phyloP scores from a whole-genome alignment of 2,888 invertebrate species.

The Tetanocera ferruginea region DNA sequence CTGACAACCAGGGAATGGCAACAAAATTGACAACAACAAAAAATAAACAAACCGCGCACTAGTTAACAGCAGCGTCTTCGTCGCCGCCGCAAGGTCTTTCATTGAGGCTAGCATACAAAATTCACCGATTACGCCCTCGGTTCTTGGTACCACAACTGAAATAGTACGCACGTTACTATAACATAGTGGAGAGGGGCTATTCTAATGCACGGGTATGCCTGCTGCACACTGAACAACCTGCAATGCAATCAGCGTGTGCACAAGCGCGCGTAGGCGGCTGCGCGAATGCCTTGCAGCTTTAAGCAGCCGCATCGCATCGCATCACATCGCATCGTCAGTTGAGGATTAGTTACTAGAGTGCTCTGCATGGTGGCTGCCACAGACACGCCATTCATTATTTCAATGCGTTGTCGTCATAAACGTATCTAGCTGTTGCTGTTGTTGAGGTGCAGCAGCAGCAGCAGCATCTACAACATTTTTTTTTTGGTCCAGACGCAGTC shows the following conservation, averaged over 20 bases:
- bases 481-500: neutral
- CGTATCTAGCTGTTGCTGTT: neutral
- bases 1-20: constrained; percentile 10
- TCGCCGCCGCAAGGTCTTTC: constrained; percentile 26
- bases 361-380: constrained; percentile 27
- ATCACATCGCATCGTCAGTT: neutral
- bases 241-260: constrained; percentile 25
- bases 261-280: constrained; percentile 37
- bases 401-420: constrained; percentile 20
- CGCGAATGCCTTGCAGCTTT: constrained; percentile 10
- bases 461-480: neutral
- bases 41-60: neutral
- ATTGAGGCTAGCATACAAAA: neutral
- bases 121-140: constrained; percentile 12
- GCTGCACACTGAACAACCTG: neutral
- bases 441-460: neutral
- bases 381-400: constrained; percentile 40
- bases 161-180: constrained; percentile 21
- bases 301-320: neutral
- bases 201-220: neutral
- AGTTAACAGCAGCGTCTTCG: neutral
- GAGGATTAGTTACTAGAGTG: constrained; percentile 26
- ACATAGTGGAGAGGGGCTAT: neutral
- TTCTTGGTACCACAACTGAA: neutral
- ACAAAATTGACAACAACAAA: constrained; percentile 30